Conservation (phyloP, 2,797 vertebrate species). For the Argyrosomus regius region DNA sequence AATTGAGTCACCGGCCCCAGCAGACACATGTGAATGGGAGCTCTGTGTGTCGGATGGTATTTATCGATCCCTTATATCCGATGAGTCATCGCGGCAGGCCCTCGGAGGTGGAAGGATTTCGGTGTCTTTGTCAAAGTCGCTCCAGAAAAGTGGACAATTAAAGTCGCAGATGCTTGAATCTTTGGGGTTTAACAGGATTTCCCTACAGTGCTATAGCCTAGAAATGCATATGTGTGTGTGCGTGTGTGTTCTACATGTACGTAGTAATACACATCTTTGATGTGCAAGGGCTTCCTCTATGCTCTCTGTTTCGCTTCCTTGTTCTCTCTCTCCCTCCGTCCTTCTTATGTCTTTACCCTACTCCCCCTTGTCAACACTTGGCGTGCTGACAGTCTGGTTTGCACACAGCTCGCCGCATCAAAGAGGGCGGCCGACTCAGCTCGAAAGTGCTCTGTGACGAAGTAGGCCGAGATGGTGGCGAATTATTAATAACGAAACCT, state of each 20-base stretch:
- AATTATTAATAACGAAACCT: not conserved
- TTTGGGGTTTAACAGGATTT: not conserved
- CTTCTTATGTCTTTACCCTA: not conserved
- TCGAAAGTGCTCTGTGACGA: slow-evolving; percentile 4
- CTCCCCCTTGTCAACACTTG: not conserved
- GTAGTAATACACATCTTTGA: not conserved
- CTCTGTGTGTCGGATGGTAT: not conserved
- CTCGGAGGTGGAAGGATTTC: not conserved
- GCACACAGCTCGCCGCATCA: not conserved
- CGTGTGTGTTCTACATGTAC: not conserved
- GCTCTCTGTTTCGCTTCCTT: slow-evolving; percentile 11
- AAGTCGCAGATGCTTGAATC: not conserved
- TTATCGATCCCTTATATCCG: slow-evolving; percentile 22
- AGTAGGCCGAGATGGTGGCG: not conserved
- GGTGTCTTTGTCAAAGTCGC: not conserved
- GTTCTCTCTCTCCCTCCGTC: not conserved
- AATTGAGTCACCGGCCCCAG: slow-evolving; percentile 33
- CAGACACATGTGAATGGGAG: not conserved
- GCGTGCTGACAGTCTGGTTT: slow-evolving; percentile 15
- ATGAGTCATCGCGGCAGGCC: not conserved
- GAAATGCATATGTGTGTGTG: not conserved
- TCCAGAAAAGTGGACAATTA: not conserved
- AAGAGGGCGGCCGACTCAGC: slow-evolving; percentile 21
- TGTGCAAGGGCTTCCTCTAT: not conserved
- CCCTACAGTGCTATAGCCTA: not conserved